These are phyloP conservation scores for Tachuris rubrigastra DNA, from an alignment of 2,113 vertebrate species.

Conservation along the genomic window DNA sequence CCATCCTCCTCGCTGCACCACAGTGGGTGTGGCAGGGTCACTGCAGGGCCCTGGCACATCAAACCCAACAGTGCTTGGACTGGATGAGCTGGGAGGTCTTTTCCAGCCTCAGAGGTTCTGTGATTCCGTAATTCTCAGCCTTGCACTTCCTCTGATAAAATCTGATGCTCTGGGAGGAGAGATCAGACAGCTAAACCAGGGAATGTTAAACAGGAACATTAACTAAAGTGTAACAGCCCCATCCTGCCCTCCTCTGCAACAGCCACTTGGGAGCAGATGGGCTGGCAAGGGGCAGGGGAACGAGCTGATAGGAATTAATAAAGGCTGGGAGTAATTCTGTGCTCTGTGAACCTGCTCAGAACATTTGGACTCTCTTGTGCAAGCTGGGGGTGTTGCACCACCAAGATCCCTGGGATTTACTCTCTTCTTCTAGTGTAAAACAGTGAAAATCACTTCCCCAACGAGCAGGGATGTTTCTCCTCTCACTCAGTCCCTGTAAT, in stretches of 20 bases:
- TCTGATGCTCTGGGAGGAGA: background rate
- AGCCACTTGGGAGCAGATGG: background rate
- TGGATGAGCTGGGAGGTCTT: background rate
- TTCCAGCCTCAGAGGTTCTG: accelerated
- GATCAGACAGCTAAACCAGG: background rate
- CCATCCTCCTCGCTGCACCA: background rate
- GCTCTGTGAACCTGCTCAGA: background rate
- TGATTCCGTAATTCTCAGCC: background rate
- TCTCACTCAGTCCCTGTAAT: background rate
- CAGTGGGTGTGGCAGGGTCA: background rate
- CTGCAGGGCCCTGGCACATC: background rate
- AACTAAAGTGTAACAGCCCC: background rate
- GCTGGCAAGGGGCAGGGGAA: background rate
- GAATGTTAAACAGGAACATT: background rate
- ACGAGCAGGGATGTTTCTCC: background rate
- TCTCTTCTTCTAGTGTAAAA: background rate
- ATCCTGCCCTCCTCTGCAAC: background rate
- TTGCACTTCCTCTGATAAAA: constrained; percentile 10
- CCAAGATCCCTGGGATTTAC: background rate
- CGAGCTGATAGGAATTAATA: background rate
- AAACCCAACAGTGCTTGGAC: background rate
- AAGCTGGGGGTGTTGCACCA: background rate
- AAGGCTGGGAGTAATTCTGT: background rate
- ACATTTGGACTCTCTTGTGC: background rate
- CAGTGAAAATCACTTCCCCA: background rate